phyloP scores from a whole-genome alignment of 1,140 invertebrate genomes.

The Neoseiulus cucumeris region DNA sequence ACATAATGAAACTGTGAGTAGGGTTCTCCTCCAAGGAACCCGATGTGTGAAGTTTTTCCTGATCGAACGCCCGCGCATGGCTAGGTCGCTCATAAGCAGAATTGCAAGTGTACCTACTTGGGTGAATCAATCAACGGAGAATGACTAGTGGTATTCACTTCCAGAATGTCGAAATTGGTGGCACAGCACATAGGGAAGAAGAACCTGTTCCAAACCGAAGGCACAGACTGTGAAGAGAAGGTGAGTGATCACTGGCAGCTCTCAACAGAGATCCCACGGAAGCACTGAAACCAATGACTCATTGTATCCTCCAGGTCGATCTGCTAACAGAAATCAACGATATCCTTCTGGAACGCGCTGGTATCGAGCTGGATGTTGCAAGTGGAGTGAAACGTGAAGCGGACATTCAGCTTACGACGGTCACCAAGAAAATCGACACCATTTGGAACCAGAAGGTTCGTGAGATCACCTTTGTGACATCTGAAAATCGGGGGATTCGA shows the following conservation, averaged over 20 bases:
- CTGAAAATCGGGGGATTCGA: background rate
- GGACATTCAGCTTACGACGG: conserved; percentile 29
- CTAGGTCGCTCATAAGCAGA: background rate
- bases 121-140: background rate
- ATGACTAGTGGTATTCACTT: conserved; percentile 23
- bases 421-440: conserved; percentile 28
- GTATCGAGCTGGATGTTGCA: conserved; percentile 43
- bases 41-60: conserved; percentile 12
- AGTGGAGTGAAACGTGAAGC: conserved; percentile 41
- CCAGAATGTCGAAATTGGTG: conserved; percentile 34
- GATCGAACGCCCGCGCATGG: conserved; percentile 23
- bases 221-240: conserved; percentile 41
- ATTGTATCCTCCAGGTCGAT: conserved; percentile 12
- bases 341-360: conserved; percentile 25
- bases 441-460: conserved; percentile 35
- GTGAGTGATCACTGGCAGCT: conserved; percentile 28
- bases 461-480: background rate
- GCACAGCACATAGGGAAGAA: conserved; percentile 22
- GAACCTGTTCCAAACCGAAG: background rate
- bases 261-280: too few relatives aligned
- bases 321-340: conserved; percentile 14
- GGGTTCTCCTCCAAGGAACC: background rate
- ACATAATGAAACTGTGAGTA: conserved; percentile 34
- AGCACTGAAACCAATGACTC: too few relatives aligned
- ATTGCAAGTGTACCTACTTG: background rate